Evolutionary conservation across 2,113 vertebrate genomes (phyloP), one percentile per base, ranked within the genome.

Genomic region (Rhinoptilus africanus): DNA sequence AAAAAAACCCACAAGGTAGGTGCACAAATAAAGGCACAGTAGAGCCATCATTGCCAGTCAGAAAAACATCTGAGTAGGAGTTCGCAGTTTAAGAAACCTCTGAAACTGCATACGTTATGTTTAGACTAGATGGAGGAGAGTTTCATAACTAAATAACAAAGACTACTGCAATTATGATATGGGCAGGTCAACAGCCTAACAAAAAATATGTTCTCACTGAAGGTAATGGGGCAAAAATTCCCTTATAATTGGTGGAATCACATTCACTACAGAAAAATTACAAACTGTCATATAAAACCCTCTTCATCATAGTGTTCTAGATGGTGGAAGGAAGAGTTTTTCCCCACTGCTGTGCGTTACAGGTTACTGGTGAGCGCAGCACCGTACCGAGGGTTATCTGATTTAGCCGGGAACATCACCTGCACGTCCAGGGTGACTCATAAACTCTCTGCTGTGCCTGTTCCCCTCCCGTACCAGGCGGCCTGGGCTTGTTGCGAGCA

Each of bases 101-200:
- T 92, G 95, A 96, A 97, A 91, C 96, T 95, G 95, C 95, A 97
- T 96, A 97, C 67, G 89, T 96, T 96, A 97, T 92, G 91, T 94
- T 87, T 92, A 89, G 95, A 94, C 95, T 81, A 97, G 89, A 90
- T 88, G 93, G 64, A 91, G 72, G 27, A 82, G 88, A 87, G 94
- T 97, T 94, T 96, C 96, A 63, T 93, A 97, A 97, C 93, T 67
- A 80, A 76, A 27, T 92, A 85, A 86, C 85, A 94, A 86, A 92
- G 85, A 72, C 56, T 89, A 35, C 83, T 89, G 92, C 94, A 94
- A 93, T 94, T 94, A 91, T 56, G 73, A 77, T 86, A 83, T 16
- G 53, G 76, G 88, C 53, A 92, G 79, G 93, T 92, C 80, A 95
- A 91, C 4, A 95, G 39, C 72, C 26, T 83, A 84, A 91, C 39